Evolutionary conservation across 2,113 vertebrate species (phyloP).

Genomic region (Proterorhinus semilunaris): DNA sequence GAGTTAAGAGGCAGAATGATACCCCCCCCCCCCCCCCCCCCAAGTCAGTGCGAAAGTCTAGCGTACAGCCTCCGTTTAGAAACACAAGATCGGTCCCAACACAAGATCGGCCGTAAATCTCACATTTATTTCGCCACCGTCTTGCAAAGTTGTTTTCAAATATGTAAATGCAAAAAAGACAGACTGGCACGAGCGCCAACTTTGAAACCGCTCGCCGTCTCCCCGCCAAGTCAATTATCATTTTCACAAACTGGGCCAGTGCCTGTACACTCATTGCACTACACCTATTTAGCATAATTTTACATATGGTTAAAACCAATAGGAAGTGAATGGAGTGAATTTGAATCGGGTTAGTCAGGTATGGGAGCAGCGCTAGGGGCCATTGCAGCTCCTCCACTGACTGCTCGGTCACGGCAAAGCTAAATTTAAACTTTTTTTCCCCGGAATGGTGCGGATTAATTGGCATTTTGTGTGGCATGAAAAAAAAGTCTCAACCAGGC

Average conservation of each 20-base stretch:
- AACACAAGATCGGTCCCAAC: too few relatives aligned
- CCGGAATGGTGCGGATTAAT: background rate
- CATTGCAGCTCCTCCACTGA: slow-evolving; percentile 5
- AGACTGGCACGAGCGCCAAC: slow-evolving; percentile 1
- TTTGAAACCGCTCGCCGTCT: slow-evolving; percentile 16
- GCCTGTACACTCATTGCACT: slow-evolving; percentile 2
- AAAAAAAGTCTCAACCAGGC: background rate
- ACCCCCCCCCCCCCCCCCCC: too few relatives aligned
- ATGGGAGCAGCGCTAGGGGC: slow-evolving; percentile 8
- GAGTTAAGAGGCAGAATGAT: slow-evolving; percentile 11
- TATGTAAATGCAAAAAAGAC: slow-evolving; percentile 3
- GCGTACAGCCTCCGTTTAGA: too few relatives aligned
- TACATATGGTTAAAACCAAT: background rate
- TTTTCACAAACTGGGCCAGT: background rate
- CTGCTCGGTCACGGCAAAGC: background rate
- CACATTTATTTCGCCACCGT: background rate
- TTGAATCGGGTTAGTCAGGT: background rate
- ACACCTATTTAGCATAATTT: background rate
- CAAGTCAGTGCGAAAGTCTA: too few relatives aligned
- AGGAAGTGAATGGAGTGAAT: background rate
- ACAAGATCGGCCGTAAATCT: background rate
- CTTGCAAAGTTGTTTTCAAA: background rate
- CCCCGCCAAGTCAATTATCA: slow-evolving; percentile 19
- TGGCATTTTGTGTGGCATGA: background rate
- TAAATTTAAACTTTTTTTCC: background rate